phyloP scores from a whole-genome alignment of 2,888 invertebrate species.

The Masnerella sp. region DNA sequence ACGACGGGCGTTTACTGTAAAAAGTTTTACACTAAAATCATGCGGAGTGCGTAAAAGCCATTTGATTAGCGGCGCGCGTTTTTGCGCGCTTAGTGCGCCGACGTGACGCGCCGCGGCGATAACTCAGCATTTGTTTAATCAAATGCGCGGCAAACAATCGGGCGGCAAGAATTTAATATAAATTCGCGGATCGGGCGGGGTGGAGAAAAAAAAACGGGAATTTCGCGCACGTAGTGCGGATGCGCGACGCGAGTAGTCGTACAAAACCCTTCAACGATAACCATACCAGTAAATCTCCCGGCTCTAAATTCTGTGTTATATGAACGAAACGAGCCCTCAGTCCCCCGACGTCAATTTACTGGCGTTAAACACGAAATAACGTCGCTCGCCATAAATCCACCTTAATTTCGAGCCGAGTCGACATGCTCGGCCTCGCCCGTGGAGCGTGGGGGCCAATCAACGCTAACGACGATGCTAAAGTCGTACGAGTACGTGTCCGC shows the following conservation, averaged over 20 bases:
- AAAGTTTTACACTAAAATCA: constrained; percentile 24
- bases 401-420: constrained; percentile 66
- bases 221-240: no score
- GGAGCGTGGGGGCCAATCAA: constrained; percentile 66
- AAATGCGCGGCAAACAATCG: constrained; percentile 41
- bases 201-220: constrained; percentile 5
- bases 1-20: background rate
- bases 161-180: constrained; percentile 47
- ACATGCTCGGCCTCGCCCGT: constrained; percentile 60
- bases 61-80: constrained; percentile 11
- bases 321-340: constrained; percentile 59
- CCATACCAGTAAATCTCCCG: constrained; percentile 63
- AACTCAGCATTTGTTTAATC: constrained; percentile 39
- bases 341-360: constrained; percentile 67
- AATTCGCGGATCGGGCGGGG: constrained; percentile 39
- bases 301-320: constrained; percentile 60
- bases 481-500: constrained; percentile 66
- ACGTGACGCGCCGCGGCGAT: background rate
- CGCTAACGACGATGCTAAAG: constrained; percentile 69
- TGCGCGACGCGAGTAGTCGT: constrained; percentile 49
- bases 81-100: no score
- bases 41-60: constrained; percentile 11
- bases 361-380: constrained; percentile 69
- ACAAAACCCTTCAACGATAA: constrained; percentile 60
- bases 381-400: constrained; percentile 69